Base-by-base conservation (phyloP, 2,888 invertebrate genomes). In the Drosophila pseudotakahashii region DNA sequence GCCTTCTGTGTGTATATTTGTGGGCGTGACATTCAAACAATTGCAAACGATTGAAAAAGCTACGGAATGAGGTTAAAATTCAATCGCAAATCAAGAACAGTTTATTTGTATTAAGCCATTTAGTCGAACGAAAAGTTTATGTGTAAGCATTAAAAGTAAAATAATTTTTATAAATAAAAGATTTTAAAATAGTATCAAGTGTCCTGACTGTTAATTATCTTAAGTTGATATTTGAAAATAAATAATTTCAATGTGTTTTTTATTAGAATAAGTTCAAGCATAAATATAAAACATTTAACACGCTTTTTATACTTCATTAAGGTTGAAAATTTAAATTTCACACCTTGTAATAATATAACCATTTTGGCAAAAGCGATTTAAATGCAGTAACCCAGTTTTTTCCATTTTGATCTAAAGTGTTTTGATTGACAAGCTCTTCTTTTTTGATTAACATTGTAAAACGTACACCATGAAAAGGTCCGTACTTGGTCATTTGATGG, bases 21-120 rank as follows among this genome's bases (percentile, higher is more conserved):
- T 34, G 52, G 39, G 23, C 14, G 23, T 52, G 41, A 23, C 51
- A 13, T 11, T 41, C 3, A 11, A 14, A 51, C 39, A 59, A 58
- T 58, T 58, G 34, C 5, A 11, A 14, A 51, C 39, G 51, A 58
- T 58, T 58, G 32, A 41, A 42, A 51, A 32, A 9, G 32, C 9
- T 14, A 10, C 19, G 13, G n/a, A 16, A 11, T 51, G 39, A 2
- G 51, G 39, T n/a, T 23, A 5, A 41, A 41, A 41, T 19, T 11
- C n/a, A 32, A 16, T 58, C 9, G 41, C 30, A 41, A 50, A 51
- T 39, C 19, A 23, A 58, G 39, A 32, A 11, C 26, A 11, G 5
- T 45, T 34, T 1, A 34, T 11, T 11, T 34, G 10, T 10, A 34
- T 26, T 26, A 9, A 10, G 11, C 32, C 10, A 34, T 34, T 32